Evolutionary conservation across 2,113 vertebrate species (phyloP), one percentile per base, ranked within the genome.

Genomic region (Oriolus oriolus): DNA sequence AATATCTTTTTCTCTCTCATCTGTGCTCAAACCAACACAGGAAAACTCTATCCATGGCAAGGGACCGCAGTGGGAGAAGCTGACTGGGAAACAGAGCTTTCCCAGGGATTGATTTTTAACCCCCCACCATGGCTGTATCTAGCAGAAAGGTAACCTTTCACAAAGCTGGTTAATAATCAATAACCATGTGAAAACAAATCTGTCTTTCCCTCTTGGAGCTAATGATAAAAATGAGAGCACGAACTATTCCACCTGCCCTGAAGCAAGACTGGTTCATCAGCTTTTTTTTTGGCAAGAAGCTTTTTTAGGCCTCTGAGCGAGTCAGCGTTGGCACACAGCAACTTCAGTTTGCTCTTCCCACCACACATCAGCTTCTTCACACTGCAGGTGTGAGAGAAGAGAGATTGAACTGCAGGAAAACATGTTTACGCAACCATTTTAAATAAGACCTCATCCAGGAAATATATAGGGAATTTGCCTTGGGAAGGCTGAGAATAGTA

Each of bases 131-230:
- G 66, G 59, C 95, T 97, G 47, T 93, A 97, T 95, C 86, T 97
- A 76, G 85, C 79, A 83, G 87, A 95, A 97, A 96, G 93, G 94
- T 97, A 97, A 97, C 89, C 96, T 91, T 97, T 96, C 95, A 95
- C 94, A 90, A 94, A 96, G 96, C 96, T 98, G 86, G 98, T 98
- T 98, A 98, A 98, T 98, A 97, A 98, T 98, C 97, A 98, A 97
- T 98, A 97, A 97, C 92, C 91, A 97, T 97, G 97, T 97, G 97
- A 98, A 97, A 96, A 97, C 91, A 97, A 97, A 97, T 96, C 95
- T 94, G 91, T 94, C 91, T 95, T 92, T 84, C 65, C 86, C 53
- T 95, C 93, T 63, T 64, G 81, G 89, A 63, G 49, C 56, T 81
- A 89, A 95, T 9, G 94, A 97, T 97, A 97, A 97, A 97, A 96